These are phyloP conservation scores for Mallotus villosus DNA, from an alignment of 2,797 vertebrate species.

Conservation along the genomic window DNA sequence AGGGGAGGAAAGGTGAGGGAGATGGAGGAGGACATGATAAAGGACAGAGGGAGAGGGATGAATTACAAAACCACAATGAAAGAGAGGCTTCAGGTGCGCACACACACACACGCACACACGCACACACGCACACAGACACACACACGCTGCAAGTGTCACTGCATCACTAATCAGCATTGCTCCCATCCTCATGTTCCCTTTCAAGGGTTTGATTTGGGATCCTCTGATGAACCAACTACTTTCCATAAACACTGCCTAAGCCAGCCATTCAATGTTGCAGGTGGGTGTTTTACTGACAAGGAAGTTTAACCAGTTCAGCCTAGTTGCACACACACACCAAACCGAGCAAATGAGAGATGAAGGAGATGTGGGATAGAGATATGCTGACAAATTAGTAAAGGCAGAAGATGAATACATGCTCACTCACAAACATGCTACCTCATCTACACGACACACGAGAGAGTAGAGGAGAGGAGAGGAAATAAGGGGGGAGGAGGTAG, in stretches of 20 bases:
- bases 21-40: constrained; percentile 70
- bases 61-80: constrained; percentile 64
- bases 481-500: not conserved
- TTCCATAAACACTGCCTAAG: too few species aligned
- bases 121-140: constrained; percentile 10
- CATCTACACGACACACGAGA: not conserved
- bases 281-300: not conserved
- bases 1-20: constrained; percentile 66
- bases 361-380: not conserved
- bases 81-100: constrained; percentile 2
- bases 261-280: not conserved
- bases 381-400: not conserved
- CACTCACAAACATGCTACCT: not conserved
- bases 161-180: too few species aligned
- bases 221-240: too few species aligned
- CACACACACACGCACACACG: constrained; percentile 16
- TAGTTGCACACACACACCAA: constrained; percentile 6
- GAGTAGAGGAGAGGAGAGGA: not conserved
- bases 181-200: too few species aligned
- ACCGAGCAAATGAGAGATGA: not conserved
- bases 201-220: too few species aligned
- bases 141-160: not conserved
- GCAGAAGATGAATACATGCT: not conserved
- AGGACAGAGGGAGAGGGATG: constrained; percentile 78
- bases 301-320: too few species aligned